phyloP scores from a whole-genome alignment of 2,888 invertebrate species.

The Cryptosula pallasiana region DNA sequence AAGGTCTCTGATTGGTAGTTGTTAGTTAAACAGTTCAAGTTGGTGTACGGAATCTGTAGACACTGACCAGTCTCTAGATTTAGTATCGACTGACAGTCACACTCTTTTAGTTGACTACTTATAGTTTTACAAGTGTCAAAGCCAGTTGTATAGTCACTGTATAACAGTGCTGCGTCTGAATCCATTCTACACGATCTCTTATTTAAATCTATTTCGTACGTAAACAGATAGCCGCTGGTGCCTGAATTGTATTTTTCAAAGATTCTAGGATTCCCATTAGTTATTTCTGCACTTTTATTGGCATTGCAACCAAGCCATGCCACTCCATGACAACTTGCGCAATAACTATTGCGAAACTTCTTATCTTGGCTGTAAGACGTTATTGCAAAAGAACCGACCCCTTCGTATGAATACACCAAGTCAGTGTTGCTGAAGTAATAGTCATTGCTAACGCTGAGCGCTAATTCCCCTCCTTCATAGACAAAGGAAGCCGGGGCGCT shows the following conservation, averaged over 20 bases:
- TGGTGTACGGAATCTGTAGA: not conserved
- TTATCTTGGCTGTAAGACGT: not conserved
- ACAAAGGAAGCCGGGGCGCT: not conserved
- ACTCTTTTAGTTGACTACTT: not conserved
- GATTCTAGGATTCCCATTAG: not conserved
- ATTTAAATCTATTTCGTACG: not conserved
- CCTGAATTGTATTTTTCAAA: not conserved
- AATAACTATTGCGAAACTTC: conserved; percentile 14
- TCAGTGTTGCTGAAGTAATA: not conserved
- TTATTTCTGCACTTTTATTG: not conserved
- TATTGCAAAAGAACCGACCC: not conserved
- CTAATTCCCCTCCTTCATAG: not conserved
- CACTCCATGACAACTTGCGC: conserved; percentile 1
- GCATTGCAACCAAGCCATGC: not conserved
- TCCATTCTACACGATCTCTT: not conserved
- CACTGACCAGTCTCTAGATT: not conserved
- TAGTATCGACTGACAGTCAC: not conserved
- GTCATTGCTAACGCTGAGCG: not conserved
- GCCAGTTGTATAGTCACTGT: not conserved
- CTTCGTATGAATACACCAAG: not conserved
- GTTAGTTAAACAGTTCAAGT: not conserved
- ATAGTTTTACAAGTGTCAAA: not conserved
- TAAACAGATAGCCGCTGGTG: not conserved
- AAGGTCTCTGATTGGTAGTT: not conserved
- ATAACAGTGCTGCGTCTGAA: not conserved